These are phyloP conservation scores for Galaxias olidus DNA, from an alignment of 2,797 vertebrate genomes.

Conservation along the genomic window DNA sequence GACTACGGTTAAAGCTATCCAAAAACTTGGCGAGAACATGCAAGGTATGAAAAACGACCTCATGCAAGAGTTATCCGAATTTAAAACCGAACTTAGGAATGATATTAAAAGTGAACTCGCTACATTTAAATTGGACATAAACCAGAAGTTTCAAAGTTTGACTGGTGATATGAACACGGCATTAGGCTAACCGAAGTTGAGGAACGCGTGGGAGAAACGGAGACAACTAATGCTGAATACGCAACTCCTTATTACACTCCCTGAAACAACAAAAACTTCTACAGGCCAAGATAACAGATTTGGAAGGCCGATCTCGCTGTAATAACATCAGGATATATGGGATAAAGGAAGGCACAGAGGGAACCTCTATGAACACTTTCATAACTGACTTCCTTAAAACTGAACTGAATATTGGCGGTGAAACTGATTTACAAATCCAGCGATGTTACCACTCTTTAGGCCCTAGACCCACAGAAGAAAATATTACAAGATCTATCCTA, in stretches of 20 bases:
- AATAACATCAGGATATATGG: conserved; percentile 11
- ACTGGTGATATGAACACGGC: background rate
- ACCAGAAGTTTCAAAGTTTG: background rate
- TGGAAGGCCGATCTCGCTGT: background rate
- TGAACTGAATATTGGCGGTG: background rate
- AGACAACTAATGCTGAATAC: background rate
- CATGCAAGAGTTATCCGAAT: background rate
- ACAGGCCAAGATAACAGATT: conserved; percentile 1
- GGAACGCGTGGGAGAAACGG: background rate
- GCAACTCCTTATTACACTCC: background rate
- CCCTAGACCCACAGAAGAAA: conserved; percentile 3
- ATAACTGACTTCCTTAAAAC: conserved; percentile 11
- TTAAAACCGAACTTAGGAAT: background rate
- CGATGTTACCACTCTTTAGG: background rate
- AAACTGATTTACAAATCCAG: background rate
- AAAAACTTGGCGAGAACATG: background rate
- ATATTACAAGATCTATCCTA: background rate
- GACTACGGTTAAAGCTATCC: background rate
- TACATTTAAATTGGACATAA: background rate
- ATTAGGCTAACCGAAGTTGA: background rate
- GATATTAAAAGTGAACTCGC: background rate
- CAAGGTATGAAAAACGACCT: background rate
- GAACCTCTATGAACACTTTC: conserved; percentile 4
- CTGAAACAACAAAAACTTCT: conserved; percentile 2
- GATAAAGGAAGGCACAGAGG: conserved; percentile 5